Evolutionary conservation across 2,888 invertebrate species (phyloP).

Genomic region (Cantharis nigra): DNA sequence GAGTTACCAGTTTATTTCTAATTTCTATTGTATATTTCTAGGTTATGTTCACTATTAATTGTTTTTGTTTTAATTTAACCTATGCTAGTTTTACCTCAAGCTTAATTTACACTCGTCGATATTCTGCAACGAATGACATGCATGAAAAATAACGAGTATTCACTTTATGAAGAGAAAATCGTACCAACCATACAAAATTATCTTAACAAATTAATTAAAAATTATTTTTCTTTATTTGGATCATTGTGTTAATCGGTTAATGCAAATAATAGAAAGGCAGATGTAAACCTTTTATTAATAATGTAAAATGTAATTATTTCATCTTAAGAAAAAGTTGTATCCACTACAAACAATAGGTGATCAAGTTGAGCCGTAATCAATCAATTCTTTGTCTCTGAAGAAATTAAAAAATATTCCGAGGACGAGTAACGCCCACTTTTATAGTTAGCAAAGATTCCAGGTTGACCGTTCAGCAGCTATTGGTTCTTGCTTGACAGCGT

Average conservation of each 20-base stretch:
- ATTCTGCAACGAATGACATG: neutral
- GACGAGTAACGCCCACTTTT: constrained; percentile 45
- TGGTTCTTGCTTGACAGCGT: constrained; percentile 42
- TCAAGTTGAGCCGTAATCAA: constrained; percentile 44
- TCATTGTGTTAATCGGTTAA: neutral
- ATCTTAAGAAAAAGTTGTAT: constrained; percentile 7
- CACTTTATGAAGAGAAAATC: neutral
- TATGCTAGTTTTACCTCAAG: neutral
- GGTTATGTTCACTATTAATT: neutral
- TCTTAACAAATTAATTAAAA: neutral
- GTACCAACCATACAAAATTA: neutral
- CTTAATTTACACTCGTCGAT: neutral
- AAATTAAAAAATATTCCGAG: constrained; percentile 47
- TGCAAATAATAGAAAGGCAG: neutral
- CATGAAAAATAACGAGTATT: neutral
- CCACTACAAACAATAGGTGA: constrained; percentile 44
- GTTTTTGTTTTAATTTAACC: neutral
- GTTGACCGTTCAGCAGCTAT: constrained; percentile 42
- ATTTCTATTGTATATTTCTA: neutral
- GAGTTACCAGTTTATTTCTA: neutral
- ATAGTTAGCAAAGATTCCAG: constrained; percentile 39
- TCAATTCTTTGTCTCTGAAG: constrained; percentile 49
- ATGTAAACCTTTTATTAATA: neutral
- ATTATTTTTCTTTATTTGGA: neutral
- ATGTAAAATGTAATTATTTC: constrained; percentile 19